Conservation (phyloP, 2,113 vertebrate genomes). For the Chamaea fasciata region DNA sequence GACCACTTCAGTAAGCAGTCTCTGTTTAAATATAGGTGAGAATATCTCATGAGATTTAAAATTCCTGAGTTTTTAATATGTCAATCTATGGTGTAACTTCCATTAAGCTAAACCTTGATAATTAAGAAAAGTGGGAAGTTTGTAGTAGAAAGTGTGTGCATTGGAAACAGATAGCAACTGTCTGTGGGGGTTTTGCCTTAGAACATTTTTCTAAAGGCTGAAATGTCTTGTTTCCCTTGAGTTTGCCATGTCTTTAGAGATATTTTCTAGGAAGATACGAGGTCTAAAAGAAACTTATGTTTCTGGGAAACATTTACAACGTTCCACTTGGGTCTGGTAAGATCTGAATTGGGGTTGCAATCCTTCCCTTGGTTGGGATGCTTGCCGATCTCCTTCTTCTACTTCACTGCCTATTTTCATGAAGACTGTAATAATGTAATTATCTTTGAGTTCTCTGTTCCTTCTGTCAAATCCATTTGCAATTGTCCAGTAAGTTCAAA, state of each 20-base stretch:
- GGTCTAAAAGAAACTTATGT: neutral
- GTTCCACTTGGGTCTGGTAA: neutral
- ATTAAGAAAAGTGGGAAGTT: neutral
- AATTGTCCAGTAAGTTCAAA: constrained; percentile 22
- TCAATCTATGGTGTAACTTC: neutral
- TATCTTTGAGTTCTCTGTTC: constrained; percentile 31
- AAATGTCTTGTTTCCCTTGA: neutral
- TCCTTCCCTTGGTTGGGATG: neutral
- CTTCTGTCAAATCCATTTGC: constrained; percentile 40
- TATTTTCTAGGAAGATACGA: neutral
- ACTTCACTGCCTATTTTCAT: constrained; percentile 33
- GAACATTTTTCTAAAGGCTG: neutral
- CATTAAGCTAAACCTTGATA: neutral
- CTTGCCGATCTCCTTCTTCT: neutral
- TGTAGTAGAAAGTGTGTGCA: neutral
- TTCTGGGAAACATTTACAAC: neutral
- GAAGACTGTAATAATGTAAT: constrained; percentile 13
- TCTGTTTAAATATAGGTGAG: neutral
- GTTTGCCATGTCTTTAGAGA: neutral
- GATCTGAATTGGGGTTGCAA: neutral
- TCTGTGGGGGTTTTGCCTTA: neutral
- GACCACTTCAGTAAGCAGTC: neutral
- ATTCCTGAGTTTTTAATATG: neutral
- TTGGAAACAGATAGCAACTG: neutral
- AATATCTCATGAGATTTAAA: neutral